Evolutionary conservation across 2,113 vertebrate genomes (phyloP), one percentile per base, ranked within the genome.

Genomic region (Festucalex cinctus): DNA sequence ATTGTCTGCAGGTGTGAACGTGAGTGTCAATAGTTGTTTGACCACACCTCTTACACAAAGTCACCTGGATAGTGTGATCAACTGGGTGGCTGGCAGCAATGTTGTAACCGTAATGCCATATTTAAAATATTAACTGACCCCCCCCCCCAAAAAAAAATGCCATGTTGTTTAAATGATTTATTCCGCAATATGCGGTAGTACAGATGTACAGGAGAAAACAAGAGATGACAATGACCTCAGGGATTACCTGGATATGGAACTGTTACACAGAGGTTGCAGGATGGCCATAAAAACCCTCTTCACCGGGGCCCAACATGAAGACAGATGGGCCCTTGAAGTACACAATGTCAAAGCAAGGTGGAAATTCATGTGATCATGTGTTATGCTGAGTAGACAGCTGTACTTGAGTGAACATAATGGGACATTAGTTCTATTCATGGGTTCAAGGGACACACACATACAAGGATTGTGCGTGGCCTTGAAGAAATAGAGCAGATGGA

Each of bases 391-490:
- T 59, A 64, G 39, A 59, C 54, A 32, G 26, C 32, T 62, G 62
- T 14, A 69, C 43, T 51, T 28, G 58, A 22, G n/a, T 57, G 63
- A 78, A 14, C 6, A 65, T 80, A 73, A 79, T 66, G 53, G 69
- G 24, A 62, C 28, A 69, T 76, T 66, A 66, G 39, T 41, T 26
- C 14, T 49, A 9, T 35, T 70, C 84, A 76, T 75, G 67, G 78
- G 66, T 75, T 73, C 63, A 79, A 60, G 63, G 4, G 41, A 80
- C 74, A 78, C 66, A 63, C 17, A 28, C 54, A 43, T 6, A 6
- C 37, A 4, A 32, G n/a, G 63, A 26, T 20, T 69, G 22, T 37
- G 37, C 17, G 49, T 66, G 70, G 76, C 68, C 63, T 80, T 71
- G 72, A 77, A 65, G 14, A 28, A 57, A 36, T 24, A 61, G 36